Percentiles rank a stretch among this genome's conserved stretches.
phyloP scores from a whole-genome alignment of 2,888 invertebrate species.

The Epinotia bilunana region DNA sequence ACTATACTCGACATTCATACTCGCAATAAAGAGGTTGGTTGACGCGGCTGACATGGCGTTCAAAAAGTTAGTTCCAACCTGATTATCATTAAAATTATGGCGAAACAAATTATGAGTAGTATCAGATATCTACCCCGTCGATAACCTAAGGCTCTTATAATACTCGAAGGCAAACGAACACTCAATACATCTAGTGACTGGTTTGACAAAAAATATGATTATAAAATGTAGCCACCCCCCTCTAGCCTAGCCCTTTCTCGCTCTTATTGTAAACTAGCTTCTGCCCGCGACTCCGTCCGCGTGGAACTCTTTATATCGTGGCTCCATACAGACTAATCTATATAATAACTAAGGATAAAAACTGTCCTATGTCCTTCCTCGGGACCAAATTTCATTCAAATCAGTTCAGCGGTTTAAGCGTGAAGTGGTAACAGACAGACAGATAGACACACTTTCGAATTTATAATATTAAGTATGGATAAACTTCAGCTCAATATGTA shows the following conservation, averaged over 20 bases:
- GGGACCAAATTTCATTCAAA: too few species aligned
- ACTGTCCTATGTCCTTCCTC: too few species aligned
- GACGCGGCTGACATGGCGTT: neutral
- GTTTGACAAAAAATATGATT: neutral
- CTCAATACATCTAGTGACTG: neutral
- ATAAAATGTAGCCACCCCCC: neutral
- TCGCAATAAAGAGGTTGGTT: neutral
- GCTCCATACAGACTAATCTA: too few species aligned
- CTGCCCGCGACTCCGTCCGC: too few species aligned
- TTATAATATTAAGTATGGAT: too few species aligned
- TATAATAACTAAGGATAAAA: too few species aligned
- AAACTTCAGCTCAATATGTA: neutral
- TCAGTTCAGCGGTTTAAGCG: too few species aligned
- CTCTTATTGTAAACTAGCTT: neutral
- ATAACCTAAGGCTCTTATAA: conserved; percentile 41
- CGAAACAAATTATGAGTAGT: conserved; percentile 17
- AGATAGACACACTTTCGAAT: too few species aligned
- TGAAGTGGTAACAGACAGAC: too few species aligned
- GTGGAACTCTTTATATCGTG: too few species aligned
- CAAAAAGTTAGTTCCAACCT: conserved; percentile 10
- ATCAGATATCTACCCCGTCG: conserved; percentile 20
- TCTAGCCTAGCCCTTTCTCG: neutral
- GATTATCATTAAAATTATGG: conserved; percentile 34
- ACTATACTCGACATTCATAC: neutral
- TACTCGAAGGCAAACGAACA: conserved; percentile 34